Evolutionary conservation across 1,140 invertebrate species (phyloP), one percentile per base, ranked within the genome.

Genomic region (Chionoecetes opilio): DNA sequence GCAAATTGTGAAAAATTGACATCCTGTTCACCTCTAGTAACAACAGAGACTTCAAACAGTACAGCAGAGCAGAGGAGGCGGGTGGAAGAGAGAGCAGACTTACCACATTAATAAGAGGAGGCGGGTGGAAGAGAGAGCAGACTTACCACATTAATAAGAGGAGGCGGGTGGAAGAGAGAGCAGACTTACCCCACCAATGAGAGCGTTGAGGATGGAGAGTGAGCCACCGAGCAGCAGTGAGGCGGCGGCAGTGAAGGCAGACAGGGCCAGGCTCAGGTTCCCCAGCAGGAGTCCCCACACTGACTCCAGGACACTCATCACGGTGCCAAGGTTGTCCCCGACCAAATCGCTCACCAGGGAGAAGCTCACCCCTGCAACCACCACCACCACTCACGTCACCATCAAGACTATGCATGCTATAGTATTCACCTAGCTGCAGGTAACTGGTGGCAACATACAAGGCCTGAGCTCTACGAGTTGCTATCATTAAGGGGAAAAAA

Each of bases 261-360:
- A 98, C 11, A 99, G 97, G n/a, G 99, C 98, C n/a, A 99, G 97
- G 26, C 98, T 98, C 96, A 99, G 98, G 97, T 99, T 99, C 95
- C 99, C 98, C 96, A 99, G 98, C 3, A 99, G 97, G 63, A 99
- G 98, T 34, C 98, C 97, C 99, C 99, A 99, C n/a, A 99, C 97
- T 0, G 99, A 99, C 96, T 99, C 98, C 3, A 99, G 97, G 3
- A 99, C 98, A 2, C 99, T 98, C 96, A 98, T 97, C 32, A 99
- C 97, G 0, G 98, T 99, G 37, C 99, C 99, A 84, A 99, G 98
- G 97, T 99, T 99, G 82, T 99, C 98, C 97, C 99, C 98, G 3
- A 98, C 98, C 97, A 99, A 99, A 63, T 98, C 97, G 95, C 98
- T 98, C 93, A 99, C 97, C 35, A 98, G 98, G 3, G 98, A 97